Conservation (phyloP, 1,140 invertebrate species). For the Leptinotarsa lineolata region DNA sequence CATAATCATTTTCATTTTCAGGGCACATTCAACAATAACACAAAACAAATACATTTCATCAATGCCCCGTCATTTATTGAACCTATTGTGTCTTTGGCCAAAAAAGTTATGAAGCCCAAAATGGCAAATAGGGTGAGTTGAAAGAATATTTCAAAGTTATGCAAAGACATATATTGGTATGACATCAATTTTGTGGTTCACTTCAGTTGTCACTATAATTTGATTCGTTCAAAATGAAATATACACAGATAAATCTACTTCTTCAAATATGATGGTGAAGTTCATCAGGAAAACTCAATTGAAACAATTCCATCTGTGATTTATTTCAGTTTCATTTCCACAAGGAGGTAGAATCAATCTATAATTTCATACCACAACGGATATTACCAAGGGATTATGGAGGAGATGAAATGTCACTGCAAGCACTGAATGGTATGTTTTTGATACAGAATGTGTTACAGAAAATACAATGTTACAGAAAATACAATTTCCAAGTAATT, state of each 20-base stretch:
- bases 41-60: conserved; percentile 2
- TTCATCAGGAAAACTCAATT: too few relatives aligned
- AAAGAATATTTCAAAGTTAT: neutral
- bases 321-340: conserved; percentile 20
- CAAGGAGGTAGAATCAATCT: neutral
- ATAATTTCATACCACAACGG: conserved; percentile 20
- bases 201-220: too few relatives aligned
- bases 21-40: neutral
- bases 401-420: conserved; percentile 12
- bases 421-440: conserved; percentile 30
- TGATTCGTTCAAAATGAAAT: too few relatives aligned
- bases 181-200: too few relatives aligned
- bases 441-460: too few relatives aligned
- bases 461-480: too few relatives aligned
- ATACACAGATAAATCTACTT: too few relatives aligned
- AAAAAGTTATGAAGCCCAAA: neutral
- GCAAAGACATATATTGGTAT: too few relatives aligned
- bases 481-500: too few relatives aligned
- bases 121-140: conserved; percentile 21
- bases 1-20: neutral
- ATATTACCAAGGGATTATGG: conserved; percentile 25
- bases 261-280: too few relatives aligned
- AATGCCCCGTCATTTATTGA: neutral
- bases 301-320: too few relatives aligned
- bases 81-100: neutral